phyloP scores from a whole-genome alignment of 2,888 invertebrate species.

The Agrotis clavis region DNA sequence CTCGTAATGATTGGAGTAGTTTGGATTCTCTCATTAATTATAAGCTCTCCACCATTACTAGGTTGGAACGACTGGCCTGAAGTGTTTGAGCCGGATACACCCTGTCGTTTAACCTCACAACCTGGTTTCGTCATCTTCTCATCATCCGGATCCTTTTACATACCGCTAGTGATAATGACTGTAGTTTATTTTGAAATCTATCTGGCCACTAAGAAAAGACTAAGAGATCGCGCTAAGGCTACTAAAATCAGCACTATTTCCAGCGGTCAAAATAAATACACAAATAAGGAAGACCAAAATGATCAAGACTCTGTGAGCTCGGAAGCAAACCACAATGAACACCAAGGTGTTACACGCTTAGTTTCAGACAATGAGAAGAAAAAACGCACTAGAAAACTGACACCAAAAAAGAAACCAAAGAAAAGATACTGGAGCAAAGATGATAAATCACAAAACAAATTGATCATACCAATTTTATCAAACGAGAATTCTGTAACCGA shows the following conservation, averaged over 20 bases:
- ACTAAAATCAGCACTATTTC: conserved; percentile 94
- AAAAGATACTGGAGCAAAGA: conserved; percentile 90
- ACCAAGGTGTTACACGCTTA: conserved; percentile 83
- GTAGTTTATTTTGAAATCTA: conserved; percentile 99
- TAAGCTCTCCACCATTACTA: conserved; percentile 97
- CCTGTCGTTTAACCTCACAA: conserved; percentile 96
- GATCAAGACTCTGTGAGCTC: conserved; percentile 96
- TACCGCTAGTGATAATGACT: conserved; percentile 98
- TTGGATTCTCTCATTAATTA: conserved; percentile 96
- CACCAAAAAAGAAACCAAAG: conserved; percentile 90
- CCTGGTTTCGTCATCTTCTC: conserved; percentile 98
- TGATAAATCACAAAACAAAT: conserved; percentile 86
- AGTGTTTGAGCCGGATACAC: conserved; percentile 94
- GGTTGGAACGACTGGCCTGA: conserved; percentile 99
- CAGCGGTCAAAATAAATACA: conserved; percentile 83
- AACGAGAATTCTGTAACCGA: conserved; percentile 88
- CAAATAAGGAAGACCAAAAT: conserved; percentile 89
- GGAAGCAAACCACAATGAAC: conserved; percentile 95
- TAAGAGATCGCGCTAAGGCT: conserved; percentile 96
- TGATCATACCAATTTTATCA: conserved; percentile 87
- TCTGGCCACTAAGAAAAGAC: conserved; percentile 96
- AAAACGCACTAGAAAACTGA: conserved; percentile 80
- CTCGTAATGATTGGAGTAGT: conserved; percentile 96
- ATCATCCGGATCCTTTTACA: conserved; percentile 98
- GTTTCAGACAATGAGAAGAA: conserved; percentile 83